Percentiles rank a stretch among this genome's conserved stretches.
Conservation (phyloP, 2,888 invertebrate genomes). For the Drosophila putrida region DNA sequence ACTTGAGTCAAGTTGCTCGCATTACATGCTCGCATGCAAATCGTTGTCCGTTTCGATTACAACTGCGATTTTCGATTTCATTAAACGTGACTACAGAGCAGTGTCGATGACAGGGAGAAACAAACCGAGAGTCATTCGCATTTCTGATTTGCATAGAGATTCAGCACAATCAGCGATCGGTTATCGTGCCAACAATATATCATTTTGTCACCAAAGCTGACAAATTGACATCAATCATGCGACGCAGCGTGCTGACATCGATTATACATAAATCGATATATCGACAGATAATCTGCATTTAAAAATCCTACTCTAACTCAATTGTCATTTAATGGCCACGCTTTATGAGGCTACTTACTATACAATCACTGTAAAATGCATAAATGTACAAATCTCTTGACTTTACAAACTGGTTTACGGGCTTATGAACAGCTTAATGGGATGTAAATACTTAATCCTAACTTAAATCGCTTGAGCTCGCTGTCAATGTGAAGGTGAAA, state of each 20-base stretch:
- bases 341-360: conserved; percentile 12
- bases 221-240: conserved; percentile 77
- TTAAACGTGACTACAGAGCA: conserved; percentile 69
- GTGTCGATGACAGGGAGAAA: conserved; percentile 38
- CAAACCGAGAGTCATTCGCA: conserved; percentile 12
- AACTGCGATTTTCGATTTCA: conserved; percentile 68
- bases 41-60: conserved; percentile 54
- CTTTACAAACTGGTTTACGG: conserved; percentile 24
- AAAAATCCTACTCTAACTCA: conserved; percentile 23
- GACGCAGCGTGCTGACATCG: conserved; percentile 51
- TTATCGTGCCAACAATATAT: conserved; percentile 65
- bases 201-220: conserved; percentile 74
- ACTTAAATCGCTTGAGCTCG: conserved; percentile 1
- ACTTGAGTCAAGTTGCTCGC: conserved; percentile 30
- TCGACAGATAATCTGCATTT: conserved; percentile 31
- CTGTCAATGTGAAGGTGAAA: not conserved
- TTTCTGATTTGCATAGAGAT: conserved; percentile 66
- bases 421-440: conserved; percentile 13
- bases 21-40: conserved; percentile 69
- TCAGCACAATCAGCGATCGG: conserved; percentile 58
- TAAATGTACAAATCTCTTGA: conserved; percentile 9
- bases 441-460: conserved; percentile 12
- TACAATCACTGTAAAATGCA: not conserved
- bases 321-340: conserved; percentile 19
- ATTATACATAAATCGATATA: conserved; percentile 34